phyloP scores from a whole-genome alignment of 2,797 vertebrate genomes.

The Acipenser oxyrinchus region DNA sequence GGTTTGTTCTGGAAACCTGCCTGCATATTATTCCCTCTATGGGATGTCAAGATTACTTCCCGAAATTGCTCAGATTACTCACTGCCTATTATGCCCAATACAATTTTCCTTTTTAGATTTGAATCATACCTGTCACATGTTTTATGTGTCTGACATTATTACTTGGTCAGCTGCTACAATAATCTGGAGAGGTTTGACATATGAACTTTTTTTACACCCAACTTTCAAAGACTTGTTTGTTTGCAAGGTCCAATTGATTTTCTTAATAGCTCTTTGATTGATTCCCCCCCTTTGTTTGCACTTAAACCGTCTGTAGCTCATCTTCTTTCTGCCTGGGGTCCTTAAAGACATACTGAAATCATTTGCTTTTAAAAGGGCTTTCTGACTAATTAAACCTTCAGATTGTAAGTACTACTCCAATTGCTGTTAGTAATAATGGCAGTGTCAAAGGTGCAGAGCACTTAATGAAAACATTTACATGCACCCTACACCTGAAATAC shows the following conservation, averaged over 20 bases:
- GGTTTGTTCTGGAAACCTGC: not conserved
- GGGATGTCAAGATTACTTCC: not conserved
- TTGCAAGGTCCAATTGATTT: conserved; percentile 1
- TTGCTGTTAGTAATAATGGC: not conserved
- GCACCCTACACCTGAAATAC: too few species aligned
- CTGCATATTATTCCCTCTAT: not conserved
- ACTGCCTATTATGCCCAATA: not conserved
- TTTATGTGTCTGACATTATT: not conserved
- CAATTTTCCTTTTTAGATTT: not conserved
- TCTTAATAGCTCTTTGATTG: not conserved
- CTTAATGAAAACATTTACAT: not conserved
- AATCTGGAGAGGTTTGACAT: not conserved
- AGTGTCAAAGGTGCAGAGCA: not conserved
- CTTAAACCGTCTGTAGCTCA: not conserved
- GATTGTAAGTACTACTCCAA: not conserved
- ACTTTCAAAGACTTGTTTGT: not conserved
- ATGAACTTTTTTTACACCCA: not conserved
- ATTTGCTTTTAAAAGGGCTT: not conserved
- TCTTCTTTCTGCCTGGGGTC: not conserved
- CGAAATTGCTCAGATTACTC: not conserved
- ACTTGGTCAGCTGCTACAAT: not conserved
- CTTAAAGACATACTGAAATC: too few species aligned
- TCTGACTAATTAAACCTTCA: conserved; percentile 4
- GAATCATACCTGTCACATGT: not conserved
- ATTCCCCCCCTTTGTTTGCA: not conserved